Base-by-base conservation (phyloP, 2,888 invertebrate species). In the Brenthis ino region DNA sequence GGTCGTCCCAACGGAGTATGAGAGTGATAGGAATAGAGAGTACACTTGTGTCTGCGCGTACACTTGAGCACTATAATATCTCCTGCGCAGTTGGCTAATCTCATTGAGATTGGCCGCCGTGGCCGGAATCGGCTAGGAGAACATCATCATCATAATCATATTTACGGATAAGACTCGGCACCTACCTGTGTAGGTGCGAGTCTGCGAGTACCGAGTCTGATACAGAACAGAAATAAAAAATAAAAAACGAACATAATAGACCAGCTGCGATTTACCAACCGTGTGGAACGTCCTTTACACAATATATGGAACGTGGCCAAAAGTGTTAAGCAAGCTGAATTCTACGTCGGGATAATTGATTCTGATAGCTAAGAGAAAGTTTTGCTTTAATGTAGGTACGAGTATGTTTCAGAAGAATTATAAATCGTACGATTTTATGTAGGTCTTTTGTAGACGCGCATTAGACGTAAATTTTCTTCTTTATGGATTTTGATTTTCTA, bases 271-370 rank as follows among this genome's bases (percentile, higher is more conserved):
- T 67, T 63, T 65, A 28, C 37, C 4, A 47, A 65, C 20, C 12
- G 47, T 68, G 43, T 70, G 64, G 57, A 63, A 54, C 14, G 14
- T 61, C 55, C 16, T 58, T 70, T 72, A 58, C 73, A 72, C 69
- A 75, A 75, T 73, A 12, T 37, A 68, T 75, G 75, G 74, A 73
- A 51, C 50, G 51, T 13, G 11, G 75, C 76, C 76, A 76, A 73
- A 75, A 74, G 60, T 74, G 67, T 74, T 74, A 65, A 68, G 73
- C 65, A 73, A 73, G 57, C 54, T 61, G 50, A 60, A 72, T 67
- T 73, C 73, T 65, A 61, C 71, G 71, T 53, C 64, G 54, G 64
- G 60, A 64, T 73, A 67, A 74, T 73, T 67, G 68, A 73, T 74
- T 64, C 60, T 51, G 57, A 63, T 1, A 12, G 13, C 16, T n/a